Evolutionary conservation across 2,113 vertebrate genomes (phyloP).

Genomic region (Cephalopterus ornatus): DNA sequence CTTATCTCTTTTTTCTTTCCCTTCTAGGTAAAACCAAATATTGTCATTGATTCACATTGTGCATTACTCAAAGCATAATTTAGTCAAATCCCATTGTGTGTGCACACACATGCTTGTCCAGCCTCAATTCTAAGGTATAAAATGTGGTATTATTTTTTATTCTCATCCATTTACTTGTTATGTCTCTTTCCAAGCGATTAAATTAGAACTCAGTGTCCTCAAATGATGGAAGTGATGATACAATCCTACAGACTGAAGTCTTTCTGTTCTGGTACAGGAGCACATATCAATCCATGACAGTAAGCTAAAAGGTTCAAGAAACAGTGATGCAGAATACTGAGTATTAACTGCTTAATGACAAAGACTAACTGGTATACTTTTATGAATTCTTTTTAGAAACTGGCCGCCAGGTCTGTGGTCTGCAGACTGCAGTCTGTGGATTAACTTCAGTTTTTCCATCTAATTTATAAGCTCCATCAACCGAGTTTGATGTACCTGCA

Average conservation of each 20-base stretch:
- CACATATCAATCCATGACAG: not conserved
- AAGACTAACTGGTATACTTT: not conserved
- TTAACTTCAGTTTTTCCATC: not conserved
- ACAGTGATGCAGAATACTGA: not conserved
- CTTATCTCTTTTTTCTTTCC: not conserved
- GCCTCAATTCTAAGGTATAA: not conserved
- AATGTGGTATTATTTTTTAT: not conserved
- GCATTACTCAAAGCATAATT: not conserved
- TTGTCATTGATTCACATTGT: not conserved
- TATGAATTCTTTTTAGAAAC: not conserved
- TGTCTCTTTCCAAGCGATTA: not conserved
- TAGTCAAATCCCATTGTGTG: not conserved
- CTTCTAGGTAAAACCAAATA: not conserved
- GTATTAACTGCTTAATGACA: not conserved
- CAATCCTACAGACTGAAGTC: not conserved
- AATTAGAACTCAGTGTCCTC: not conserved
- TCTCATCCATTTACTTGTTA: not conserved
- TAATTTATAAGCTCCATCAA: not conserved
- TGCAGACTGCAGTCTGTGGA: not conserved
- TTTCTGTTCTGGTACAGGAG: not conserved
- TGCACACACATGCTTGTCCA: not conserved
- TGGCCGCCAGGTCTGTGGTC: not conserved
- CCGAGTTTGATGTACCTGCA: not conserved
- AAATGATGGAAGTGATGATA: not conserved
- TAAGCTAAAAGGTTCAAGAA: not conserved